Percentiles rank a stretch among this genome's conserved stretches.
Conservation (phyloP, 2,113 vertebrate genomes). For the Nerophis lumbriciformis region DNA sequence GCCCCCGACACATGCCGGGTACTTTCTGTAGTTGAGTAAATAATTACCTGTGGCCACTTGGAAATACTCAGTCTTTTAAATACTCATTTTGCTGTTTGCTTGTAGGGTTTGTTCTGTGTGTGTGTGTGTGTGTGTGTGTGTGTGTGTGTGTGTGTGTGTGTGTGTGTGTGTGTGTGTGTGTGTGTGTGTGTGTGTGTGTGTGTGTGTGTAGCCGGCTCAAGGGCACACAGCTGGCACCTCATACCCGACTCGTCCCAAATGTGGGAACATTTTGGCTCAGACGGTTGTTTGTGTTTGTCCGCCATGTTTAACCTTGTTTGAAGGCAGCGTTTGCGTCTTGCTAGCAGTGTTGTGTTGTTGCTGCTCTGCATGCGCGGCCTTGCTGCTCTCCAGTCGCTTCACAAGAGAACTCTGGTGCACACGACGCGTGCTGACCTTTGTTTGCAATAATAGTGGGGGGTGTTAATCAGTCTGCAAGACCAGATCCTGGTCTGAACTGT, state of each 20-base stretch:
- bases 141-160: slow-evolving; percentile 7
- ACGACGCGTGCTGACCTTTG: neutral
- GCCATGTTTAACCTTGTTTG: slow-evolving; percentile 49
- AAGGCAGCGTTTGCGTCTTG: slow-evolving; percentile 19
- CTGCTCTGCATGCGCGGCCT: slow-evolving; percentile 22
- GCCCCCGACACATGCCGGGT: too few relatives aligned
- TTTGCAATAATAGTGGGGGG: neutral
- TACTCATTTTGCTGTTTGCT: too few relatives aligned
- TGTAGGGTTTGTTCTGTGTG: too few relatives aligned
- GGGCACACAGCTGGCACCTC: slow-evolving; percentile 46
- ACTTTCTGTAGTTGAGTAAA: too few relatives aligned
- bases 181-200: neutral
- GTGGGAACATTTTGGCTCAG: slow-evolving; percentile 25
- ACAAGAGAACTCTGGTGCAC: neutral
- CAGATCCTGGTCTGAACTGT: neutral
- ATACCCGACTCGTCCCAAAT: slow-evolving; percentile 31
- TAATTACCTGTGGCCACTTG: too few relatives aligned
- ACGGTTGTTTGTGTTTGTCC: slow-evolving; percentile 39
- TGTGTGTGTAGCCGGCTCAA: slow-evolving; percentile 16
- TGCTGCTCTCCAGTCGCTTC: neutral
- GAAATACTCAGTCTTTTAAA: too few relatives aligned
- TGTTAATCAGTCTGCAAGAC: neutral
- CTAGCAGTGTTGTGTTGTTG: slow-evolving; percentile 8
- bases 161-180: slow-evolving; percentile 1
- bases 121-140: too few relatives aligned